Conservation (phyloP, 2,888 invertebrate species). For the Acheta domesticus region DNA sequence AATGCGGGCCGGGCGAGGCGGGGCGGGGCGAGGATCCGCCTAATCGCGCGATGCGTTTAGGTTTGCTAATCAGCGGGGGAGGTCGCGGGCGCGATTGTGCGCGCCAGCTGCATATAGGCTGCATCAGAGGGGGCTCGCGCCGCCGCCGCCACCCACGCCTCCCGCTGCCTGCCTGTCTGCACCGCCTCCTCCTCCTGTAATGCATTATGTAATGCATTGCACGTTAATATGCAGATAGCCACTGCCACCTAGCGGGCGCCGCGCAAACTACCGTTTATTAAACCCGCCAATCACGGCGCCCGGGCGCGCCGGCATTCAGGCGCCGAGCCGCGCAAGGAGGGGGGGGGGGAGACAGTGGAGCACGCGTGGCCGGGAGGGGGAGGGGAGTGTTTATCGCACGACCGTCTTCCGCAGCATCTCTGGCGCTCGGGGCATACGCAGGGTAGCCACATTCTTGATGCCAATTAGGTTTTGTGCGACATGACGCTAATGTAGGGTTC, state of each 20-base stretch:
- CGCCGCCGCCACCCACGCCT: neutral
- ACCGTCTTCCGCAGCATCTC: too few relatives aligned
- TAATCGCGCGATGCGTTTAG: conserved; percentile 9
- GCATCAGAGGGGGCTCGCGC: neutral
- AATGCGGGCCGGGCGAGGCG: neutral
- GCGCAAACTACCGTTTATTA: conserved; percentile 1
- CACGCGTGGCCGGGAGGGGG: too few relatives aligned
- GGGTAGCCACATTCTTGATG: too few relatives aligned
- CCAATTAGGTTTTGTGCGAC: too few relatives aligned
- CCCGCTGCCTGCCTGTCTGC: neutral
- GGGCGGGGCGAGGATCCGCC: neutral
- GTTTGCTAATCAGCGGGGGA: conserved; percentile 18
- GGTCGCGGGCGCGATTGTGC: conserved; percentile 18
- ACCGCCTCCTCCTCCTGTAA: neutral
- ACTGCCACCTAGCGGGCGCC: conserved; percentile 18
- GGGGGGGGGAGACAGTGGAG: too few relatives aligned
- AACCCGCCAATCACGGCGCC: neutral
- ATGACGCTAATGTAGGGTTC: too few relatives aligned
- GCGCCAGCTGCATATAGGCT: conserved; percentile 1
- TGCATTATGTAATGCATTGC: conserved; percentile 18
- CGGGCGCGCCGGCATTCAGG: neutral
- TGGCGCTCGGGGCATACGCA: too few relatives aligned
- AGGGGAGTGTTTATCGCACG: too few relatives aligned
- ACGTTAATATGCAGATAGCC: conserved; percentile 4
- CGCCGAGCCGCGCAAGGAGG: too few relatives aligned